Evolutionary conservation across 2,888 invertebrate genomes (phyloP), one percentile per base, ranked within the genome.

Genomic region (Drosophila basisetae): DNA sequence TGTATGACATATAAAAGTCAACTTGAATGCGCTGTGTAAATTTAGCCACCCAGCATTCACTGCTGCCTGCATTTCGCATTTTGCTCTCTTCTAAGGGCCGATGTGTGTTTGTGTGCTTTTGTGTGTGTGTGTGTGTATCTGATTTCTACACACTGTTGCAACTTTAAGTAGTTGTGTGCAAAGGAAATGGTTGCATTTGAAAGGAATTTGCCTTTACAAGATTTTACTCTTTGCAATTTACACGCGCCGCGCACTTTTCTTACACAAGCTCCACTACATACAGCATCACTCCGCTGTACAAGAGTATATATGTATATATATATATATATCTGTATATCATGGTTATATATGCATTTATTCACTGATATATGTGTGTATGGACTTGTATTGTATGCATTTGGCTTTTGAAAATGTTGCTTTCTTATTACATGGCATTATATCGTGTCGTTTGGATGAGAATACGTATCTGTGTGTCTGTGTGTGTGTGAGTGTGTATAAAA

Each of bases 221-320:
- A 90, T 89, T 86, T 89, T 89, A 89, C 91, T 86, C 89, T 86
- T 90, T 90, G 84, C 86, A 90, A 89, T 89, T 90, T 90, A 90
- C 85, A 90, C 86, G 89, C 90, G 89, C 74, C 86, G 78, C 84
- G 79, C 62, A 76, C 83, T 76, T 75, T 73, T 77, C 63, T 63
- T 53, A 69, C 37, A 47, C 37, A 60, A 43, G 60, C 41, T 10
- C 6, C 11, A 30, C 16, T 39, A 47, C 18, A 41, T 10, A 41
- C 18, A 22, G 43, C 43, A 43, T 43, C 13, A 22, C 43, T 43
- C 6, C 22, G 22, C 43, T 43, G 11, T 43, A 22, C 43, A 43
- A 43, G 43, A 6, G 5, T 43, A 16, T 47, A 47, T 47, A 25
- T 7, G 13, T 47, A 16, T 47, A 47, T 47, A 9, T 43, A 22